These are phyloP conservation scores for Athene cunicularia DNA, from an alignment of 2,113 vertebrate genomes.

Conservation along the genomic window DNA sequence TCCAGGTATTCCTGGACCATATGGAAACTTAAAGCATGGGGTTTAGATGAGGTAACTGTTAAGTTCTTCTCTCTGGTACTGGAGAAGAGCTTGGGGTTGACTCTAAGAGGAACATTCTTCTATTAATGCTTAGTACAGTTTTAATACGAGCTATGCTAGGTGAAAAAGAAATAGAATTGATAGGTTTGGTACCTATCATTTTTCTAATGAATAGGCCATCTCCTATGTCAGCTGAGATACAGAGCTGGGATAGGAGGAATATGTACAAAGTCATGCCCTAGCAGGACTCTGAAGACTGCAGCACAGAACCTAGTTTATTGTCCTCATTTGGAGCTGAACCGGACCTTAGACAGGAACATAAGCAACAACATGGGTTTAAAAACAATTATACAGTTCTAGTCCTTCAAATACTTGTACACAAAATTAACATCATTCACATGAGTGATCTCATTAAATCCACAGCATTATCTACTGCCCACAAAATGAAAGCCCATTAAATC, in stretches of 20 bases:
- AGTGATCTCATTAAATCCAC: neutral
- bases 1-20: neutral
- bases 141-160: neutral
- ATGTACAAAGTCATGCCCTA: neutral
- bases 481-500: constrained; percentile 2
- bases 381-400: neutral
- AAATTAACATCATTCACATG: neutral
- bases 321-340: neutral
- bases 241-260: neutral
- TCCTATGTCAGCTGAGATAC: neutral
- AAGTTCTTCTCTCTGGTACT: neutral
- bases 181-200: neutral
- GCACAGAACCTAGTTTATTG: neutral
- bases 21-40: neutral
- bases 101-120: neutral
- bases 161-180: neutral
- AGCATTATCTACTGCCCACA: neutral
- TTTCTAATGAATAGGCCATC: neutral
- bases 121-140: neutral
- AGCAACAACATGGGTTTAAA: neutral
- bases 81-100: neutral
- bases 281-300: neutral
- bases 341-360: neutral
- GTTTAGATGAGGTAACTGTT: neutral
- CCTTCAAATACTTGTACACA: neutral